Percentiles rank a stretch among this genome's conserved stretches.
Conservation (phyloP, 2,888 invertebrate genomes). For the Gymnosoma rotundatum region DNA sequence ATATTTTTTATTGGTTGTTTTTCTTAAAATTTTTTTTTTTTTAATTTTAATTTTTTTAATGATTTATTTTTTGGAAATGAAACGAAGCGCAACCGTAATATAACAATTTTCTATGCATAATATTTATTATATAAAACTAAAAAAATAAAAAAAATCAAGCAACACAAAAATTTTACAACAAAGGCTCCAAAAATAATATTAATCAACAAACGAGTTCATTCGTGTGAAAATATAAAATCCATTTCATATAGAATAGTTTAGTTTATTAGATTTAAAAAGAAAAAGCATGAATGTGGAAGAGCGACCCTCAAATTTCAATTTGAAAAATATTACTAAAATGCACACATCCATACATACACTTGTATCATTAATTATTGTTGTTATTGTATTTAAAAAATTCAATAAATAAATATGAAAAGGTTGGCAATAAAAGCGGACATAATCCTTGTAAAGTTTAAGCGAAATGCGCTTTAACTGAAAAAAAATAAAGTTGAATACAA, state of each 20-base stretch:
- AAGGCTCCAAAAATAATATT: slow-evolving; percentile 24
- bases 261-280: slow-evolving; percentile 38
- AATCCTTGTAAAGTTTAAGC: slow-evolving; percentile 48
- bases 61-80: slow-evolving; percentile 37
- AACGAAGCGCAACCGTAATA: slow-evolving; percentile 61
- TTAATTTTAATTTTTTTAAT: slow-evolving; percentile 12
- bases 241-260: slow-evolving; percentile 36
- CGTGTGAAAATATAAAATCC: slow-evolving; percentile 65
- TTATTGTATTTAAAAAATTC: too few species aligned
- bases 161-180: slow-evolving; percentile 33
- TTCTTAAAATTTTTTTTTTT: slow-evolving; percentile 30
- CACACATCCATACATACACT: neutral
- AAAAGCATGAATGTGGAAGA: neutral
- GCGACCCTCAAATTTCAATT: slow-evolving; percentile 24
- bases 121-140: slow-evolving; percentile 54
- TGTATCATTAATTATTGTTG: too few species aligned
- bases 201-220: slow-evolving; percentile 66
- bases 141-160: neutral
- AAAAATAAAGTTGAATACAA: neutral
- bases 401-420: neutral
- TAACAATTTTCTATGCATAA: slow-evolving; percentile 28
- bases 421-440: slow-evolving; percentile 27
- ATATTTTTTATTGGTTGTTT: slow-evolving; percentile 23
- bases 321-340: too few species aligned
- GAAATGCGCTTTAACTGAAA: neutral